Conservation (phyloP, 2,113 vertebrate genomes). For the Myrmophylax atrothorax region DNA sequence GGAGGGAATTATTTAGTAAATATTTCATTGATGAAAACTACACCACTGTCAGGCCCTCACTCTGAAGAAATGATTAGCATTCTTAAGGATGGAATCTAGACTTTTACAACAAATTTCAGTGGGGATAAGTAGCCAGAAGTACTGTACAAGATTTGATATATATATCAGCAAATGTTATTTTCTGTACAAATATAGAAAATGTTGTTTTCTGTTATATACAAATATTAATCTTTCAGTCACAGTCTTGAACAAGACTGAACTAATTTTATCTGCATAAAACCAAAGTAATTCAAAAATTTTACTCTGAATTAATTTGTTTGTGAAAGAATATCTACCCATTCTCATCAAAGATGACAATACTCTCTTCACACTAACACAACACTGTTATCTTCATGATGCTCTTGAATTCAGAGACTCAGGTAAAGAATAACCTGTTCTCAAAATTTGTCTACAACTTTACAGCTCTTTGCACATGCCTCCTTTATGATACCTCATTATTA, state of each 20-base stretch:
- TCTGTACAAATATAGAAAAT: neutral
- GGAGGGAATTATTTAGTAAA: neutral
- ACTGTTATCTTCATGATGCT: accelerated
- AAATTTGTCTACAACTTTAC: neutral
- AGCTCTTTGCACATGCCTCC: neutral
- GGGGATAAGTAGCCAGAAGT: neutral
- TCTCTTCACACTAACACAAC: neutral
- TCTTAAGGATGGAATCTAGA: neutral
- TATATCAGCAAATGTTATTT: accelerated
- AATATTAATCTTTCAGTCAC: neutral
- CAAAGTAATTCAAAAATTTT: neutral
- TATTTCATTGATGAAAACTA: neutral
- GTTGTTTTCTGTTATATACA: neutral
- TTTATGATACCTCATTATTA: neutral
- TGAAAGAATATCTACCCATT: neutral
- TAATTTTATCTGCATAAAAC: neutral
- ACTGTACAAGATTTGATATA: neutral
- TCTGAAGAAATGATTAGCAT: neutral
- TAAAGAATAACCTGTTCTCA: neutral
- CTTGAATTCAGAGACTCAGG: neutral
- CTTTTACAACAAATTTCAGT: neutral
- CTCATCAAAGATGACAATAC: neutral
- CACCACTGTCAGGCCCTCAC: accelerated
- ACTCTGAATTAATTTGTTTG: neutral
- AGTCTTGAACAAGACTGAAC: neutral